Evolutionary conservation across 2,888 invertebrate genomes (phyloP).

Genomic region (Microctonus aethiopoides): DNA sequence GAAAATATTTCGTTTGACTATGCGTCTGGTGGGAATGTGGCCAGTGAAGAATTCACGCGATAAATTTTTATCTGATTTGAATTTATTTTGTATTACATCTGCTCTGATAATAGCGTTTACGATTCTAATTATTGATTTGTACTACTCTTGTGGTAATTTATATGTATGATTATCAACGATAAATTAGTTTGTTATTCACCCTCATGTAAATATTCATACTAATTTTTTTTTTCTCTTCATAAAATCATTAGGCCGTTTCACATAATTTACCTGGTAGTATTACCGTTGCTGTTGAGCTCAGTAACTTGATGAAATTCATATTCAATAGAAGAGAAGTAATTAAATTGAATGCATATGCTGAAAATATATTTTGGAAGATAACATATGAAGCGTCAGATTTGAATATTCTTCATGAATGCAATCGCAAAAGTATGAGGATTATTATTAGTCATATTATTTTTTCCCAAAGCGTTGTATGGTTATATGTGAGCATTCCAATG

Average conservation of each 20-base stretch:
- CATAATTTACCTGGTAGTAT: slow-evolving; percentile 41
- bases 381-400: slow-evolving; percentile 39
- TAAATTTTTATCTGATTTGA: slow-evolving; percentile 40
- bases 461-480: neutral
- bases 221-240: neutral
- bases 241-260: slow-evolving; percentile 35
- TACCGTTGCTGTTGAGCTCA: slow-evolving; percentile 37
- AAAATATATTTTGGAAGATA: slow-evolving; percentile 43
- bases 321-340: slow-evolving; percentile 40
- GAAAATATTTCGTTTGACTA: slow-evolving; percentile 43
- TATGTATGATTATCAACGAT: neutral
- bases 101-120: slow-evolving; percentile 2
- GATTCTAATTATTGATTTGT: slow-evolving; percentile 32
- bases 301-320: slow-evolving; percentile 42
- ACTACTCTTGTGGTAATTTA: neutral
- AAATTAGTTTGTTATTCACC: neutral
- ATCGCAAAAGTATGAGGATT: neutral
- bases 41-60: slow-evolving; percentile 38
- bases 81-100: slow-evolving; percentile 37
- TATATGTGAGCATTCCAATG: neutral
- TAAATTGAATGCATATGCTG: slow-evolving; percentile 46
- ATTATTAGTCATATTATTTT: neutral
- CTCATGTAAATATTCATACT: neutral
- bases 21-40: slow-evolving; percentile 50
- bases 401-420: slow-evolving; percentile 29